Evolutionary conservation across 1,140 invertebrate genomes (phyloP), one percentile per base, ranked within the genome.

Genomic region (Schlechtendalia chinensis): DNA sequence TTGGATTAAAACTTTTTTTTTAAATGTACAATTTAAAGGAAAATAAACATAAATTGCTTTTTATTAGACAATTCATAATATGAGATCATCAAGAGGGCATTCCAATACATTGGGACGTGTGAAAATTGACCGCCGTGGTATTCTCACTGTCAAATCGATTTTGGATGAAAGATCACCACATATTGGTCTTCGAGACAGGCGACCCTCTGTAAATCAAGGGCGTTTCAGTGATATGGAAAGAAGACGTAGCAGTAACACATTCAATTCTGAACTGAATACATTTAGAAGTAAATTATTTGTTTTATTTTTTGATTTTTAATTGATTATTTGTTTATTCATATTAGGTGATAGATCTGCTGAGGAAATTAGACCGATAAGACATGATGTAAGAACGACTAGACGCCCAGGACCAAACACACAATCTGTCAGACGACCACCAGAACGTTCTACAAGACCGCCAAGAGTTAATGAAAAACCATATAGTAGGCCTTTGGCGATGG

Each of bases 321-420:
- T 61, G 11, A 59, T 5, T 53, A n/a, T 61, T 0, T 79, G 1
- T 79, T 47, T 79, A 27, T 47, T 61, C 12, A 45, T 45, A 1
- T 59, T 47, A 79, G 75, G 75, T 63, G 75, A 79, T n/a, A 63
- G 75, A 63, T 56, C 75, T 50, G 27, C 63, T 59, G 75, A 79
- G 22, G 75, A 79, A 29, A 24, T 29, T 47, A 61, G 75, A 59
- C 56, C 75, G 27, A 24, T 59, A 5, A 61, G 74, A 61, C 74
- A 39, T 17, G 56, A 77, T 47, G 17, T 29, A 16, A 79, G 32
- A 45, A 27, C n/a, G 0, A 5, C 75, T n/a, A 79, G 58, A 50
- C 56, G 58, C 19, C 58, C 75, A n/a, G 17, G 45, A 45, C 19
- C 58, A 27, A 79, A 61, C 45, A 29, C 58, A 24, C 54, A 59